These are phyloP conservation scores for Drepanosiphum platanoidis DNA, from an alignment of 2,888 invertebrate species.

Conservation along the genomic window DNA sequence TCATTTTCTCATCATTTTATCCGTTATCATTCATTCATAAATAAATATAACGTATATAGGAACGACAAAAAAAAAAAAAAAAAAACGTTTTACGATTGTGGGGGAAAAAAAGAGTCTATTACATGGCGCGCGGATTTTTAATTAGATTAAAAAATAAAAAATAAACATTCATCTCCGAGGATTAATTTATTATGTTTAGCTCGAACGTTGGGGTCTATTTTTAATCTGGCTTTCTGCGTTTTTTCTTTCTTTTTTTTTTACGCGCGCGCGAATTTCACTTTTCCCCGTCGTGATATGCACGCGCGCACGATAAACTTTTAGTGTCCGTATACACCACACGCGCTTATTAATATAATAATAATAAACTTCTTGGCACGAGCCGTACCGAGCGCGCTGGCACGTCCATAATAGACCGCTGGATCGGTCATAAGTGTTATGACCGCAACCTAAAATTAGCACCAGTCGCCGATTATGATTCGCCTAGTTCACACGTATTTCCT, in stretches of 20 bases:
- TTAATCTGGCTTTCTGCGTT: conserved; percentile 20
- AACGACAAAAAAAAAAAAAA: too few relatives aligned
- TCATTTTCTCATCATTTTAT: too few relatives aligned
- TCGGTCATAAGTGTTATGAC: conserved; percentile 51
- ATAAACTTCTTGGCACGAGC: conserved; percentile 53
- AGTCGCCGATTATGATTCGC: conserved; percentile 42
- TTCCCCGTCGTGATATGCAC: conserved; percentile 14
- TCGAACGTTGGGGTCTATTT: conserved; percentile 40
- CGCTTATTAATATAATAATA: conserved; percentile 59
- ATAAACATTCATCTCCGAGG: neutral
- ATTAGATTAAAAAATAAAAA: neutral
- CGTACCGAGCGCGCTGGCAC: conserved; percentile 34
- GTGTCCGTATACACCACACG: conserved; percentile 45
- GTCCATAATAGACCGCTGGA: conserved; percentile 37
- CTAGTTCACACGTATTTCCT: conserved; percentile 32
- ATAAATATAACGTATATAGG: too few relatives aligned
- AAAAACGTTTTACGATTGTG: too few relatives aligned
- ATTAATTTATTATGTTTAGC: conserved; percentile 6
- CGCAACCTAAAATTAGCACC: conserved; percentile 50
- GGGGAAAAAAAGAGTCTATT: too few relatives aligned
- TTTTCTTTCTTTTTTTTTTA: conserved; percentile 3
- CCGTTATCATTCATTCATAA: too few relatives aligned
- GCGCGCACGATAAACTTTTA: conserved; percentile 40
- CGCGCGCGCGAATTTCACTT: conserved; percentile 25
- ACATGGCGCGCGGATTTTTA: too few relatives aligned